Evolutionary conservation across 2,113 vertebrate genomes (phyloP).

Genomic region (Gavia stellata): DNA sequence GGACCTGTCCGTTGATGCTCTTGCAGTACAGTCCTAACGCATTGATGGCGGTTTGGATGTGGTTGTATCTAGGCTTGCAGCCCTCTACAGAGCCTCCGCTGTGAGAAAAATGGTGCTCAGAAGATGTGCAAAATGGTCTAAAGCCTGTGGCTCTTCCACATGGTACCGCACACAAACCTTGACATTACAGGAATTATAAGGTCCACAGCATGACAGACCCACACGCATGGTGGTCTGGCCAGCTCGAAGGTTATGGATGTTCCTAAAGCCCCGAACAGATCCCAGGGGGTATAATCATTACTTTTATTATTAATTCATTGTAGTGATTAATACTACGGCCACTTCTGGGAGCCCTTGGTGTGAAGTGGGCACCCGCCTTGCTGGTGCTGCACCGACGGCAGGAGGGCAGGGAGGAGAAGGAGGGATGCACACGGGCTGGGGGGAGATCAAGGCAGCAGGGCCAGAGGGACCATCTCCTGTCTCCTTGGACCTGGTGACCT

Average conservation of each 20-base stretch:
- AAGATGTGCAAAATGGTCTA: not conserved
- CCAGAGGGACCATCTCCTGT: not conserved
- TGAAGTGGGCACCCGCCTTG: not conserved
- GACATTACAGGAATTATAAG: not conserved
- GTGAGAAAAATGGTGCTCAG: not conserved
- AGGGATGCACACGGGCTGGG: not conserved
- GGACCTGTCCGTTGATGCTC: not conserved
- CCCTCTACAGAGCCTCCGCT: not conserved
- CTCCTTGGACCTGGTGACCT: not conserved
- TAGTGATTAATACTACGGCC: not conserved
- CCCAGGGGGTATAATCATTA: not conserved
- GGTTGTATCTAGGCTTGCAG: not conserved
- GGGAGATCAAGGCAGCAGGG: not conserved
- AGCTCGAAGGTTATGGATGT: not conserved
- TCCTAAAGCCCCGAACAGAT: not conserved
- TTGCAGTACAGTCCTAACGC: not conserved
- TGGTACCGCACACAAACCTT: not conserved
- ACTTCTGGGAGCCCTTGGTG: not conserved
- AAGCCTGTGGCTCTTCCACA: not conserved
- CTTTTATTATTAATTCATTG: not conserved
- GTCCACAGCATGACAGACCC: not conserved
- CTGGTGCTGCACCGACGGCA: not conserved
- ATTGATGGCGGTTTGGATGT: not conserved
- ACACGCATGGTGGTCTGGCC: rapidly evolving
- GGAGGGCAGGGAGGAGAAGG: not conserved